phyloP scores from a whole-genome alignment of 2,113 vertebrate genomes.

The Trogon surrucura region DNA sequence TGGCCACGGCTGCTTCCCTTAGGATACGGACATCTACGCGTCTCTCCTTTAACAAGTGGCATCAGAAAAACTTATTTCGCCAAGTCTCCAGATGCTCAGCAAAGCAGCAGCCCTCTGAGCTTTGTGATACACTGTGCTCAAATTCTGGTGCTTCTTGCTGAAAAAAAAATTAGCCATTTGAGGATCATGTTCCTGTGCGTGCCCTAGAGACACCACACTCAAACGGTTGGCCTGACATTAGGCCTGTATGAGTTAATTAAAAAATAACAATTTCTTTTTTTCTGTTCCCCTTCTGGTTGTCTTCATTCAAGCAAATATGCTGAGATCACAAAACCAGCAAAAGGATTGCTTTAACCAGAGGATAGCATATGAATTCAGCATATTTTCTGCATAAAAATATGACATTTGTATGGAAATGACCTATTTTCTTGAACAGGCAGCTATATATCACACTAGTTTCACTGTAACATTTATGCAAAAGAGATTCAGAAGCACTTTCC shows the following conservation, averaged over 20 bases:
- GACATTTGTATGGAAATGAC: conserved; percentile 47
- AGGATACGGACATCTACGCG: not conserved
- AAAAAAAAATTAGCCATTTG: not conserved
- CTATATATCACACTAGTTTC: conserved; percentile 19
- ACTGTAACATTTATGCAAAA: conserved; percentile 27
- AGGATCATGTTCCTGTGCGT: not conserved
- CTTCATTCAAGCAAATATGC: conserved; percentile 25
- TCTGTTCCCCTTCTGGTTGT: not conserved
- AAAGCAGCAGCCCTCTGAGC: not conserved
- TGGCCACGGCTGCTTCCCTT: not conserved
- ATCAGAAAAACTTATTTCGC: not conserved
- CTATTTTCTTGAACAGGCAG: conserved; percentile 44
- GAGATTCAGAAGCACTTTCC: conserved; percentile 11
- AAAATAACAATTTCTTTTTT: not conserved
- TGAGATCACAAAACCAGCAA: conserved; percentile 23
- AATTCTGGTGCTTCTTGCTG: not conserved
- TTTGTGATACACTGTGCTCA: not conserved
- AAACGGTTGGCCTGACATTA: not conserved
- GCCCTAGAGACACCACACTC: not conserved
- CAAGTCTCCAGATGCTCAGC: not conserved
- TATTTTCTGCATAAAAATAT: conserved; percentile 46
- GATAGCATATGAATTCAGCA: conserved; percentile 33
- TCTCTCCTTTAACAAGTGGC: not conserved
- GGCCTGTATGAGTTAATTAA: conserved; percentile 19
- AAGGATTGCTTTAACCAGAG: conserved; percentile 6